phyloP scores from a whole-genome alignment of 2,113 vertebrate species.

The Myanophis thanlyinensis region DNA sequence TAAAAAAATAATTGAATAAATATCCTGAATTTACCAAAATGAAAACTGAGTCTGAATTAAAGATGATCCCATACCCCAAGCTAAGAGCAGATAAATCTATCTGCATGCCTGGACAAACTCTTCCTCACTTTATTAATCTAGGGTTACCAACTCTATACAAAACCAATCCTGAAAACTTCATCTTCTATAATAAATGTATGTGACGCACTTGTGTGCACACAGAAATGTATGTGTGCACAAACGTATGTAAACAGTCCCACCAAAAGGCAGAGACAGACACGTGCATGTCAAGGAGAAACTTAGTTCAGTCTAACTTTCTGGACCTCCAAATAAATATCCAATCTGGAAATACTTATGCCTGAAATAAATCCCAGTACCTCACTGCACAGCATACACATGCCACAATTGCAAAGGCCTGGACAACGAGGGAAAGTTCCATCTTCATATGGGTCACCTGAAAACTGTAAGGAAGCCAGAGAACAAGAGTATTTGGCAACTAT shows the following conservation, averaged over 20 bases:
- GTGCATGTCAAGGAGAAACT: not conserved
- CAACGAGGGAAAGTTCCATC: constrained; percentile 65
- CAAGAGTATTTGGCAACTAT: not conserved
- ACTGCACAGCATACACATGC: constrained; percentile 59
- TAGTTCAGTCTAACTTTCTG: not conserved
- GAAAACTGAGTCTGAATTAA: not conserved
- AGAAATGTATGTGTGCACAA: not conserved
- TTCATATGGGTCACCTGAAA: constrained; percentile 73
- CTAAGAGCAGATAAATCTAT: not conserved
- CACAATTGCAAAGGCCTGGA: constrained; percentile 66
- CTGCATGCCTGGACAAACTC: not conserved
- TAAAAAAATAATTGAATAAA: not conserved
- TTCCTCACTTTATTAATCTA: not conserved
- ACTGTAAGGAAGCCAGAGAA: constrained; percentile 51
- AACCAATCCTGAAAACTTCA: not conserved
- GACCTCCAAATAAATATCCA: not conserved
- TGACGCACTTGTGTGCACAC: not conserved
- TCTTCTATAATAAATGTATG: not conserved
- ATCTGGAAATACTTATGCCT: not conserved
- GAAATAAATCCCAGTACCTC: constrained; percentile 43
- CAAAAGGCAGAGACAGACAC: not conserved
- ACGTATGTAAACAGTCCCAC: not conserved
- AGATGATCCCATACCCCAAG: not conserved
- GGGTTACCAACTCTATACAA: not conserved
- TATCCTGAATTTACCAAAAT: not conserved